Evolutionary conservation across 2,888 invertebrate genomes (phyloP), one percentile per base, ranked within the genome.

Genomic region (Hanleya hanleyi): DNA sequence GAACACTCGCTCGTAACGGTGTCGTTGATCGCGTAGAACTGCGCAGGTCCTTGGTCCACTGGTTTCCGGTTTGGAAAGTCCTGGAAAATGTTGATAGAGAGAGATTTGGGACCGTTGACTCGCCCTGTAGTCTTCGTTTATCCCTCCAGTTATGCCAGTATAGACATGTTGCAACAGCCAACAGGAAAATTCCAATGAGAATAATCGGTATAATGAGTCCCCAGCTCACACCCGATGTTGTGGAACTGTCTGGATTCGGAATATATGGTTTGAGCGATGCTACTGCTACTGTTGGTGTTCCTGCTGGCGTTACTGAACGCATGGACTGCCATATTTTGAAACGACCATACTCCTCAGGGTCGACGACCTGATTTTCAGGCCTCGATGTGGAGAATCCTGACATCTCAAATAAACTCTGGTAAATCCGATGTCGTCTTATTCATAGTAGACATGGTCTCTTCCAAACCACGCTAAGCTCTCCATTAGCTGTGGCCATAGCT

Each of bases 131-230:
- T 9, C 70, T 64, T 49, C 80, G 70, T 49, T 79, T 82, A 67
- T 81, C 79, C 47, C 79, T 69, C 78, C 81, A 81, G 33, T 79
- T 80, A 35, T 83, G 81, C 80, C 82, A 84, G 70, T 81, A 82
- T n/a, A 84, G 70, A 78, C 83, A 84, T 7, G 73, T 47, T 0
- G 73, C 80, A 15, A 83, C 82, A 61, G 77, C 65, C 3, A 78
- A 50, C 12, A 84, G 77, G 69, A 84, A 83, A 18, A 81, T 47
- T 0, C 77, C 81, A 35, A 83, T 81, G 71, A 84, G 65, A 1
- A 82, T 62, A 33, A 83, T 80, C 0, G 84, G 83, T 15, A 82
- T 72, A 9, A 82, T 79, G 7, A 84, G 69, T 1, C 83, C 83
- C 81, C 79, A 81, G 66, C 81, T 81, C 7, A 80, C 57, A 4